Conservation (phyloP, 2,113 vertebrate species). For the mouse (Mus musculus) region DNA sequence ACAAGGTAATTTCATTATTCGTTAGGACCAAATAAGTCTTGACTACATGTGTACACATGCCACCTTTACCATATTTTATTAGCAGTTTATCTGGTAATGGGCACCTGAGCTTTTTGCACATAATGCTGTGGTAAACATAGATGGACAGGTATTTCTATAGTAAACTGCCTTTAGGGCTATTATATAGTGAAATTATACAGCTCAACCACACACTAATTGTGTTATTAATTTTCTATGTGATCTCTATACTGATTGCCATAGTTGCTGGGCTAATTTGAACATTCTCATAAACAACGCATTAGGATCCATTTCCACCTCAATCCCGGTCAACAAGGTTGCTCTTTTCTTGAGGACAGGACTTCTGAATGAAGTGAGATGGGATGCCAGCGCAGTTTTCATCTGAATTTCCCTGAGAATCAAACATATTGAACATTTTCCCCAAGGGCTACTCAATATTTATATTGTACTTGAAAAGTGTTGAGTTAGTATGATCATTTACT, state of each 20-base stretch:
- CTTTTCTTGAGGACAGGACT: not conserved
- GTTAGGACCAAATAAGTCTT: not conserved
- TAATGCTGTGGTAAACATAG: not conserved
- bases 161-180: not conserved
- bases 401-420: not conserved
- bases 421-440: not conserved
- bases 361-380: not conserved
- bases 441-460: not conserved
- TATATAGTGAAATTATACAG: not conserved
- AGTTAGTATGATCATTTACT: not conserved
- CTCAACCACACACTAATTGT: not conserved
- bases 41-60: not conserved
- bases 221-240: not conserved
- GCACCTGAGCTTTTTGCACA: not conserved
- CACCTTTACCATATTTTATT: not conserved
- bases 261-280: not conserved
- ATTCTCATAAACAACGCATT: not conserved
- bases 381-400: not conserved
- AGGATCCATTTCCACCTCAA: not conserved
- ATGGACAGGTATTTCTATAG: not conserved
- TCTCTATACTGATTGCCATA: not conserved
- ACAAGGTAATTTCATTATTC: not conserved
- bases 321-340: not conserved
- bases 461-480: not conserved
- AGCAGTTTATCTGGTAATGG: not conserved